phyloP scores from a whole-genome alignment of 2,113 vertebrate species.

The Cyprinus carpio region DNA sequence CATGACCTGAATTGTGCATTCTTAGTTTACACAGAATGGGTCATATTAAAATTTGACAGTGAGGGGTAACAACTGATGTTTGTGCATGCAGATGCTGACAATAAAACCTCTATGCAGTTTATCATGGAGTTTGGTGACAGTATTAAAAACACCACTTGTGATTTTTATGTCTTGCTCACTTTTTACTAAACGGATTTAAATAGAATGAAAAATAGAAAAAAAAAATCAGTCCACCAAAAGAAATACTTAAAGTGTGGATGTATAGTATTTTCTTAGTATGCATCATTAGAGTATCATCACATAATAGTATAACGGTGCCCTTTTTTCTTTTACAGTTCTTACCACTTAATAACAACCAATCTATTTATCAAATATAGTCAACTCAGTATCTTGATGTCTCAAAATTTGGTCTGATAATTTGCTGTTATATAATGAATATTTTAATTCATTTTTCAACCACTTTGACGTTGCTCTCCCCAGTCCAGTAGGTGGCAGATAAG shows the following conservation, averaged over 20 bases:
- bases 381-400: not conserved
- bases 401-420: not conserved
- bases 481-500: not conserved
- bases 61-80: not conserved
- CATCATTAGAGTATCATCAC: too few relatives aligned
- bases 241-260: not conserved
- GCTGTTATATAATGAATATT: not conserved
- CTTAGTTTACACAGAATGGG: not conserved
- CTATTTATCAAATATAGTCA: not conserved
- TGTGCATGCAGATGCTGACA: constrained; percentile 16
- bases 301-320: not conserved
- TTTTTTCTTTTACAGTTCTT: constrained; percentile 1
- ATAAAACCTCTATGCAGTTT: constrained; percentile 20
- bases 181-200: not conserved
- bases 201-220: not conserved
- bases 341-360: not conserved
- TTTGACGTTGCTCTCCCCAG: not conserved
- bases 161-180: constrained; percentile 7
- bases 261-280: not conserved
- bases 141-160: not conserved
- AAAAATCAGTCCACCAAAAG: not conserved
- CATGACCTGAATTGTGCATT: not conserved
- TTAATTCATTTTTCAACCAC: not conserved
- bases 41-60: not conserved
- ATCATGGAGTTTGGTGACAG: not conserved